Percentiles rank a stretch among this genome's conserved stretches.
These are phyloP conservation scores for Poeciliopsis retropinna DNA, from an alignment of 2,113 vertebrate species.

Conservation along the genomic window DNA sequence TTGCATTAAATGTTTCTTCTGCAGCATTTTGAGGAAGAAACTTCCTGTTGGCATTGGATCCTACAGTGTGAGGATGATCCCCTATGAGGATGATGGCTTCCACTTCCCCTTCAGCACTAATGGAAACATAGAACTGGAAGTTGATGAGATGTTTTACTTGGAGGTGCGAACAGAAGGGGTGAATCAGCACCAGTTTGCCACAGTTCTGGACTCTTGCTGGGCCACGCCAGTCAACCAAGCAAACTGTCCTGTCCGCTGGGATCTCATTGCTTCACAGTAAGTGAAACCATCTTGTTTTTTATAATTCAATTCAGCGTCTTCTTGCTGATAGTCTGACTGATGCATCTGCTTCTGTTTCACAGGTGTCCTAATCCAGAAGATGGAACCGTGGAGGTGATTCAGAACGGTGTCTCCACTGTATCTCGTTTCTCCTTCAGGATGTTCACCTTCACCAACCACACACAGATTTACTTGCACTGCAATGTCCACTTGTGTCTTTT, in stretches of 20 bases:
- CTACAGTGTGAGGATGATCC: constrained; percentile 64
- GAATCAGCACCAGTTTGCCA: constrained; percentile 63
- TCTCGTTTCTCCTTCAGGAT: constrained; percentile 76
- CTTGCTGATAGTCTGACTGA: background rate
- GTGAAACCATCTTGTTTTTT: background rate
- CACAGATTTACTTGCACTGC: constrained; percentile 74
- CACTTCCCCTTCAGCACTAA: constrained; percentile 31
- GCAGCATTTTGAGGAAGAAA: constrained; percentile 59
- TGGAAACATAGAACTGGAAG: constrained; percentile 29
- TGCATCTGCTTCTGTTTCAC: background rate
- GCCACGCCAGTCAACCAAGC: constrained; percentile 64
- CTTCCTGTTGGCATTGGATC: constrained; percentile 49
- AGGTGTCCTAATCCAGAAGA: constrained; percentile 75
- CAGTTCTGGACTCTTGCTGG: constrained; percentile 74
- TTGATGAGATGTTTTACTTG: constrained; percentile 64
- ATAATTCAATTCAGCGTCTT: background rate
- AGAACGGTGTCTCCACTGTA: constrained; percentile 68
- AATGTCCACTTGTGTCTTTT: constrained; percentile 71
- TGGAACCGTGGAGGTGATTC: constrained; percentile 62
- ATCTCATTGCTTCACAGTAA: constrained; percentile 72
- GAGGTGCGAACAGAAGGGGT: constrained; percentile 66
- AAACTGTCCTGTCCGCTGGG: constrained; percentile 48
- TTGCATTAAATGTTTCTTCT: background rate
- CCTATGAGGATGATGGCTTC: constrained; percentile 67
- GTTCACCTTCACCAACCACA: constrained; percentile 65